Percentiles rank a stretch among this genome's conserved stretches.
These are phyloP conservation scores for Argynnis bischoffii DNA, from an alignment of 2,888 invertebrate genomes.

Conservation along the genomic window DNA sequence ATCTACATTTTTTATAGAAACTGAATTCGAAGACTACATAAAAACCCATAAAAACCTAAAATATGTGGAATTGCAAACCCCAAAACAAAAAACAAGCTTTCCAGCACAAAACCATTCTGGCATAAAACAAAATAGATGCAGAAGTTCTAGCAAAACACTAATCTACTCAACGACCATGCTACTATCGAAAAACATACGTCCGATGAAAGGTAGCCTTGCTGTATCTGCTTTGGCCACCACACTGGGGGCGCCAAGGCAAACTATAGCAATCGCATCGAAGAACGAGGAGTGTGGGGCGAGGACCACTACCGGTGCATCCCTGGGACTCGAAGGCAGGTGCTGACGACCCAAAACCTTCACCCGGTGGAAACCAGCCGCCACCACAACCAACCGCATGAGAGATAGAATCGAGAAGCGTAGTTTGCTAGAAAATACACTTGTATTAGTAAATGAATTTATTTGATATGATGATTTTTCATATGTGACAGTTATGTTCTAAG, in stretches of 20 bases:
- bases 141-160: background rate
- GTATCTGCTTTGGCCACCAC: conserved; percentile 95
- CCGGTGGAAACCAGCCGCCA: conserved; percentile 91
- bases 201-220: conserved; percentile 91
- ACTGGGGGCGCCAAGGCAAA: conserved; percentile 91
- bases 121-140: background rate
- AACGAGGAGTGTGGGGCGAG: conserved; percentile 96
- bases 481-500: background rate
- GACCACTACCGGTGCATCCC: conserved; percentile 92
- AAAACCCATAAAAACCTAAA: too few species aligned
- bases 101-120: background rate
- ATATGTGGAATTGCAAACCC: too few species aligned
- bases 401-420: conserved; percentile 85
- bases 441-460: conserved; percentile 22
- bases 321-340: conserved; percentile 65
- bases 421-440: conserved; percentile 70
- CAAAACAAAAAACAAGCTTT: too few species aligned
- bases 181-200: conserved; percentile 86
- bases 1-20: too few species aligned
- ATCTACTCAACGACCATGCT: conserved; percentile 23
- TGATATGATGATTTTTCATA: too few species aligned
- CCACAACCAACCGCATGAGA: conserved; percentile 89
- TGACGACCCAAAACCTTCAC: conserved; percentile 88
- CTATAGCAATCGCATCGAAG: conserved; percentile 93
- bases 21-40: too few species aligned